Evolutionary conservation across 2,888 invertebrate species (phyloP).

Genomic region (Entomobrya multifasciata): DNA sequence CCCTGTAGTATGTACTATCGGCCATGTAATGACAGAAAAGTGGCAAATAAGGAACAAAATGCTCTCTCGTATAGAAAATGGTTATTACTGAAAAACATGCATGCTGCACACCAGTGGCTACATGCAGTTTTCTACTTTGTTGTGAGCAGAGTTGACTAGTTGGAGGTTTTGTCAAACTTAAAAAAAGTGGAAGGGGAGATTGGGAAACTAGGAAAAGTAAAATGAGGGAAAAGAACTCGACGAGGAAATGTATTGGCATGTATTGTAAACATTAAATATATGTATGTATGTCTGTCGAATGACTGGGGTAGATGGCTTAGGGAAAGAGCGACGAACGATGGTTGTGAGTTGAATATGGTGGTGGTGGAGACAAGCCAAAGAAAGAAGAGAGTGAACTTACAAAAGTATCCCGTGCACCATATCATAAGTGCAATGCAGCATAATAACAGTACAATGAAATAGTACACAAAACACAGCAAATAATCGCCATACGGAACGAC

Average conservation of each 20-base stretch:
- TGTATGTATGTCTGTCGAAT: slow-evolving; percentile 13
- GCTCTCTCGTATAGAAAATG: slow-evolving; percentile 47
- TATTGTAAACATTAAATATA: no score
- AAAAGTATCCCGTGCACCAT: slow-evolving; percentile 44
- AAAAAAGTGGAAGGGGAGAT: slow-evolving; percentile 8
- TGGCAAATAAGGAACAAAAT: slow-evolving; percentile 51
- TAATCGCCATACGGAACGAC: slow-evolving; percentile 15
- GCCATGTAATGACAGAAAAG: slow-evolving; percentile 56
- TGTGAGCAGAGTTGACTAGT: not conserved
- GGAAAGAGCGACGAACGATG: slow-evolving; percentile 11
- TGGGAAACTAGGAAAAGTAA: not conserved
- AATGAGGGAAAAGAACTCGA: not conserved
- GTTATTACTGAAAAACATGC: slow-evolving; percentile 61
- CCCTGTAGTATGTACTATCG: slow-evolving; percentile 15
- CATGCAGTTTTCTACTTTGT: slow-evolving; percentile 29
- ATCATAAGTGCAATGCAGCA: slow-evolving; percentile 46
- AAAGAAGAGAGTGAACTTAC: slow-evolving; percentile 32
- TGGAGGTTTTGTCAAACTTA: not conserved
- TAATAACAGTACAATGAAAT: slow-evolving; percentile 26
- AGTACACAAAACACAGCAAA: slow-evolving; percentile 39
- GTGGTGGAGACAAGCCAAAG: not conserved
- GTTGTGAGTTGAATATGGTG: not conserved
- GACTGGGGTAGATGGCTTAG: slow-evolving; percentile 25
- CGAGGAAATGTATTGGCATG: not conserved
- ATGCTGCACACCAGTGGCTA: not conserved